A percentile compares a stretch with the other conserved stretches of the same genome.
These are phyloP conservation scores for Lasioglossum vierecki DNA, from an alignment of 2,888 invertebrate species.

Conservation along the genomic window DNA sequence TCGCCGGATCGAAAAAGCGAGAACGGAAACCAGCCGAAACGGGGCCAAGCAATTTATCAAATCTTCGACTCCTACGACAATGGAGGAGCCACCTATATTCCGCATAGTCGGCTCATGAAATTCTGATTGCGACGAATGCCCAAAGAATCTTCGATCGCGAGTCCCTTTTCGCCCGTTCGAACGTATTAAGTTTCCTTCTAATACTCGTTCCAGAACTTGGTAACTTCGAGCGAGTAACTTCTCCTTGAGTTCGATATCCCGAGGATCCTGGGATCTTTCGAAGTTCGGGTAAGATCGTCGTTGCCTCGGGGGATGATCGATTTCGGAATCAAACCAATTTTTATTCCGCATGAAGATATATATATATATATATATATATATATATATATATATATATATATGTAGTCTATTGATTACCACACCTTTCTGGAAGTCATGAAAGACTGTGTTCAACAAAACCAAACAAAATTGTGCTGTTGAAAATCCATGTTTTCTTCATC, in stretches of 20 bases:
- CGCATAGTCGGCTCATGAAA: slow-evolving; percentile 18
- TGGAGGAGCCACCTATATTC: neutral
- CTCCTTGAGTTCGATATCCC: neutral
- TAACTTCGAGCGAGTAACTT: neutral
- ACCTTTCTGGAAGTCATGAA: no score
- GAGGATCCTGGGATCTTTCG: neutral
- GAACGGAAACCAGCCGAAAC: neutral
- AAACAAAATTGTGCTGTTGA: neutral
- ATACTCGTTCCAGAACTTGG: neutral
- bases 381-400: no score
- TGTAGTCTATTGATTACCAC: no score
- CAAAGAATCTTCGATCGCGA: slow-evolving; percentile 11
- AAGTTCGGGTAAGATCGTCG: neutral
- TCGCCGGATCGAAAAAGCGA: slow-evolving; percentile 2
- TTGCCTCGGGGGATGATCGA: slow-evolving; percentile 7
- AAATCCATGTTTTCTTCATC: neutral
- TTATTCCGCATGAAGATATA: no score
- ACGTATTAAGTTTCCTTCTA: slow-evolving; percentile 23
- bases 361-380: no score
- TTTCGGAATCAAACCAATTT: slow-evolving; percentile 6
- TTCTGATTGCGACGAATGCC: slow-evolving; percentile 13
- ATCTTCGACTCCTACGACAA: slow-evolving; percentile 15
- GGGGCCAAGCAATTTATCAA: slow-evolving; percentile 32
- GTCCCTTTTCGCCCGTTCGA: neutral
- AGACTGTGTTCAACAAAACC: neutral